These are phyloP conservation scores for Microcaecilia unicolor DNA, from an alignment of 2,797 vertebrate genomes.

Conservation along the genomic window DNA sequence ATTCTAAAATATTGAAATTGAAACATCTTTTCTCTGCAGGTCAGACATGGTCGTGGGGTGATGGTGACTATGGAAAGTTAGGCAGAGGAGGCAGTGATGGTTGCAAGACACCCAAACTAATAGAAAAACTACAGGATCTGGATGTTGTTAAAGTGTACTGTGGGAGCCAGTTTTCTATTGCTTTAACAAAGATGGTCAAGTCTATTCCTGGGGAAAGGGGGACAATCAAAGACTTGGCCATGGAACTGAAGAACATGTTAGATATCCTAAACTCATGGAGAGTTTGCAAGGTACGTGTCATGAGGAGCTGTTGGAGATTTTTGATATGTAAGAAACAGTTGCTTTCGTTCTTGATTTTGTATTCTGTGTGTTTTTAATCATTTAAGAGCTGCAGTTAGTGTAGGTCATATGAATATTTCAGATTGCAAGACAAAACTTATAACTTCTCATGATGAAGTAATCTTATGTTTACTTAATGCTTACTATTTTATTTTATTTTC, in stretches of 20 bases:
- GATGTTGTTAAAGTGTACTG: conserved; percentile 89
- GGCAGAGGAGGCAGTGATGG: conserved; percentile 94
- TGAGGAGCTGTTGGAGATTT: no score
- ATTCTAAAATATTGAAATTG: no score
- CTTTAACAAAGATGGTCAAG: conserved; percentile 90
- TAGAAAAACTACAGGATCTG: conserved; percentile 93
- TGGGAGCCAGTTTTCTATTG: conserved; percentile 92
- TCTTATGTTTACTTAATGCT: no score
- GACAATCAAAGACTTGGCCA: conserved; percentile 95
- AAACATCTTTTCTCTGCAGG: conserved; percentile 50
- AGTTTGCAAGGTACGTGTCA: conserved; percentile 81
- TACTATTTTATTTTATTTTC: no score
- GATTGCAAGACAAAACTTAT: no score
- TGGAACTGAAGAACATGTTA: conserved; percentile 90
- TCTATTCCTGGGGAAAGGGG: conserved; percentile 97
- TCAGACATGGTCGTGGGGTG: conserved; percentile 98
- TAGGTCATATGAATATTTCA: no score
- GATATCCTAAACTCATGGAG: conserved; percentile 92
- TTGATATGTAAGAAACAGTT: no score
- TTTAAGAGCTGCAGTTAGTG: no score
- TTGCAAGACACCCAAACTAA: conserved; percentile 90
- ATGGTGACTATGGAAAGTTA: conserved; percentile 94
- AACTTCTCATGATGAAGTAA: no score
- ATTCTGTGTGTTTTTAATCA: no score
- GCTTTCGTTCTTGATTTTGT: no score